These are phyloP conservation scores for Cetonia aurata DNA, from an alignment of 2,888 invertebrate genomes.

Conservation along the genomic window DNA sequence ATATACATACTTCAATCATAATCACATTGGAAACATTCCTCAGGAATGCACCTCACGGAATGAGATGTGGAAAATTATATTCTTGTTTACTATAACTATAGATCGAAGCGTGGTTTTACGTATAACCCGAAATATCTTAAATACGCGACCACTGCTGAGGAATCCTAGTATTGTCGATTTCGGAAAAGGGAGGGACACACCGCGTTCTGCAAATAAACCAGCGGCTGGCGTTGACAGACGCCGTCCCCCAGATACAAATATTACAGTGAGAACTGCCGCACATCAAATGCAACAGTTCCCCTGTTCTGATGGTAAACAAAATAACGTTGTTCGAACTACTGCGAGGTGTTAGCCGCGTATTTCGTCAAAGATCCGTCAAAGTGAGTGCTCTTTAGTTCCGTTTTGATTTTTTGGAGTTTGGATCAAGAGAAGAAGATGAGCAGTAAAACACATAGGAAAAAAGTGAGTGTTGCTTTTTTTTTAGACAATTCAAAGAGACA, in stretches of 20 bases:
- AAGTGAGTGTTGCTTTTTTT: constrained; percentile 42
- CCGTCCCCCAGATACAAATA: constrained; percentile 9
- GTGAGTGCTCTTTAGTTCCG: no score
- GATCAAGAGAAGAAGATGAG: background rate
- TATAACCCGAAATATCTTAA: no score
- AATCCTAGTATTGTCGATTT: constrained; percentile 15
- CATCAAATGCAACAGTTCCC: constrained; percentile 13
- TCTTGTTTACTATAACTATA: no score
- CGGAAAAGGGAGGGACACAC: constrained; percentile 19
- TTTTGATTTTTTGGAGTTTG: no score
- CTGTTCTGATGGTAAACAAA: background rate
- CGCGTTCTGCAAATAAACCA: constrained; percentile 37
- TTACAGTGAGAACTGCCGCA: background rate
- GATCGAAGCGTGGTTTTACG: no score
- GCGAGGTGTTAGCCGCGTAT: background rate
- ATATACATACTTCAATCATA: no score
- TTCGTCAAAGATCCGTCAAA: background rate
- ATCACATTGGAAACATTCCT: no score
- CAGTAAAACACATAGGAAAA: constrained; percentile 46
- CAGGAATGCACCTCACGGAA: no score
- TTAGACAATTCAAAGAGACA: no score
- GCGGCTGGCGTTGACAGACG: constrained; percentile 32
- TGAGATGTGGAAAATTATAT: no score
- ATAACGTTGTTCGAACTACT: background rate
- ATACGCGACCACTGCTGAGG: background rate